Evolutionary conservation across 2,888 invertebrate species (phyloP).

Genomic region (Meganola albula): DNA sequence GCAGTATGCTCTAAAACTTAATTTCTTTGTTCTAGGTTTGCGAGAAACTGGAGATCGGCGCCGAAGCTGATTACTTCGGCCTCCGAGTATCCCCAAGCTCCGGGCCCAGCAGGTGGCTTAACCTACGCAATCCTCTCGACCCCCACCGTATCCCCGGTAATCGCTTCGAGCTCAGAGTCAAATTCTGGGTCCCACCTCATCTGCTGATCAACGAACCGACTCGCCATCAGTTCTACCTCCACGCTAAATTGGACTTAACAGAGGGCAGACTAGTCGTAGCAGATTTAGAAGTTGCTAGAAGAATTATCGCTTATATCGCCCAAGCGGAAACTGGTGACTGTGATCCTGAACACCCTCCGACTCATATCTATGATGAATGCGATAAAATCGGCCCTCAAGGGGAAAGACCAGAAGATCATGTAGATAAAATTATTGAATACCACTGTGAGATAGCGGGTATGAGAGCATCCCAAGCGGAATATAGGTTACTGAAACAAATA

Average conservation of each 20-base stretch:
- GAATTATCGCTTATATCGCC: slow-evolving; percentile 86
- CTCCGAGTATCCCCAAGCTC: slow-evolving; percentile 78
- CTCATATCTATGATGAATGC: slow-evolving; percentile 80
- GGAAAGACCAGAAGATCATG: slow-evolving; percentile 79
- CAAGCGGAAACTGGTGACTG: slow-evolving; percentile 86
- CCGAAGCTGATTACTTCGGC: slow-evolving; percentile 93
- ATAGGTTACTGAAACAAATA: slow-evolving; percentile 88
- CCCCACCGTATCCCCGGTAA: slow-evolving; percentile 83
- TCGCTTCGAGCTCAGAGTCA: slow-evolving; percentile 85
- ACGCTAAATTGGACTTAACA: slow-evolving; percentile 86
- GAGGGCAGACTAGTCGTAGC: slow-evolving; percentile 85
- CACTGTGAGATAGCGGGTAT: slow-evolving; percentile 81
- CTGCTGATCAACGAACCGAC: slow-evolving; percentile 90
- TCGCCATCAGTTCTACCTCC: slow-evolving; percentile 91
- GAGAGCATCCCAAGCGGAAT: slow-evolving; percentile 87
- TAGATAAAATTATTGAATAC: slow-evolving; percentile 80
- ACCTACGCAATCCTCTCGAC: slow-evolving; percentile 88
- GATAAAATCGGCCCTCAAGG: slow-evolving; percentile 79
- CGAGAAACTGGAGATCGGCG: slow-evolving; percentile 87
- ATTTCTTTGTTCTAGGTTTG: slow-evolving; percentile 82
- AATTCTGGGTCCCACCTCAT: slow-evolving; percentile 95
- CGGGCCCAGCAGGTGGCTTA: slow-evolving; percentile 90
- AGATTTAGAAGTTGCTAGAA: slow-evolving; percentile 82
- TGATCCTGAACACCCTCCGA: slow-evolving; percentile 78
- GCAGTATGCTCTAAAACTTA: slow-evolving; percentile 2